Evolutionary conservation across 2,113 vertebrate genomes (phyloP), one percentile per base, ranked within the genome.

Genomic region (Brachyhypopomus gauderio): DNA sequence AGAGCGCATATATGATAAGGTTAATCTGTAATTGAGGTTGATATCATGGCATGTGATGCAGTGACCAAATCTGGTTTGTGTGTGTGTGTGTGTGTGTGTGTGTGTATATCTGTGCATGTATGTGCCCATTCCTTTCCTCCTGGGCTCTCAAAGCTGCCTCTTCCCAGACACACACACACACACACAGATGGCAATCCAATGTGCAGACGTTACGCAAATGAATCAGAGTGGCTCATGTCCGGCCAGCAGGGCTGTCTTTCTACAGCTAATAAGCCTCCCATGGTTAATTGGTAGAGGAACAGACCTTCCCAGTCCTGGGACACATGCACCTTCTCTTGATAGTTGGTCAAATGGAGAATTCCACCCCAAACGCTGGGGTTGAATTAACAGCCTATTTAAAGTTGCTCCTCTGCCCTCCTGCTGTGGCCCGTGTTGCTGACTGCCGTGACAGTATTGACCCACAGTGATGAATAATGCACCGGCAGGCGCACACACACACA

Each of bases 121-220:
- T 48, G 74, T 72, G 77, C 45, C 58, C 60, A 22, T 63, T 81
- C 38, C 19, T 38, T 75, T 81, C 52, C 63, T 75, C 34, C 17
- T 36, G 16, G 60, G 34, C 59, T 69, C 45, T 30, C 45, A 72
- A 80, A 52, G 58, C 72, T 38, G 60, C 59, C 79, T 81, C 63
- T 59, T 75, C 56, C n/a, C 48, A 75, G 72, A 75, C 62, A 41
- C 67, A 79, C 30, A 30, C 30, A 30, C 62, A 75, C 62, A 41
- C 67, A 79, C 79, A 75, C 79, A 81, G 79, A 81, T 81, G 79
- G 79, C 79, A 69, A 62, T 75, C 72, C 74, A 38, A 80, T 60
- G 16, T 34, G 55, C 79, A 75, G 79, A 75, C 72, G 20, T 75
- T 75, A 81, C 73, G 60, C 79, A 75, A 81, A 81, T 75, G 79